phyloP scores from a whole-genome alignment of 2,797 vertebrate species.

The Enteromius thamalakanensis region DNA sequence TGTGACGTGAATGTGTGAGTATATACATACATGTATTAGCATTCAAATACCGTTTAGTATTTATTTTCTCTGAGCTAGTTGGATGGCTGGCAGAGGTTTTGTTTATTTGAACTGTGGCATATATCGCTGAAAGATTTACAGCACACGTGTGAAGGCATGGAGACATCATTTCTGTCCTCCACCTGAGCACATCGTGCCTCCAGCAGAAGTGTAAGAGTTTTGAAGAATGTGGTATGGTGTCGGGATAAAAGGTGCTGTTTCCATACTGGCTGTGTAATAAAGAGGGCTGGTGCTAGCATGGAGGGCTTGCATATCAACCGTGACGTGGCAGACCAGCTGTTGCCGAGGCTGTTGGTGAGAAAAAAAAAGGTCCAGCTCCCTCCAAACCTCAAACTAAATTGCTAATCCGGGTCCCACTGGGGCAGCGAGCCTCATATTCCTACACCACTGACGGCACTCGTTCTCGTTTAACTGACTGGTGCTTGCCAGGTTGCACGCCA shows the following conservation, averaged over 20 bases:
- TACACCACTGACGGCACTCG: background rate
- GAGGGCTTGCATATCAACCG: constrained; percentile 16
- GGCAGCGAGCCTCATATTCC: background rate
- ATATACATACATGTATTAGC: constrained; percentile 17
- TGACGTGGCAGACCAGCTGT: constrained; percentile 33
- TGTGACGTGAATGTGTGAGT: background rate
- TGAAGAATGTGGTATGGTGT: constrained; percentile 30
- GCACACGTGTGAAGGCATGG: constrained; percentile 59
- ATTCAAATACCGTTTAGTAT: constrained; percentile 63
- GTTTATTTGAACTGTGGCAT: constrained; percentile 61
- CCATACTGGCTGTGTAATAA: constrained; percentile 9
- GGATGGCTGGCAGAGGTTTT: constrained; percentile 19
- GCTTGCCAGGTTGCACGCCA: background rate
- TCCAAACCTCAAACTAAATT: constrained; percentile 41
- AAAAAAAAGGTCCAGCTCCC: constrained; percentile 14
- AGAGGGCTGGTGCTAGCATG: constrained; percentile 3
- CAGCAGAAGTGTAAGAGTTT: constrained; percentile 35
- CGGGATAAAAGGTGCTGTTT: constrained; percentile 25
- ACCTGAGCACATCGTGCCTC: constrained; percentile 37
- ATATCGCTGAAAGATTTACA: constrained; percentile 66
- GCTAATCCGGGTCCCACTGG: constrained; percentile 39
- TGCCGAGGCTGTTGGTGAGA: constrained; percentile 4
- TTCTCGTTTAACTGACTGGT: background rate
- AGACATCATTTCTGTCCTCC: constrained; percentile 59
- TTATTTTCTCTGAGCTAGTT: constrained; percentile 44